phyloP scores from a whole-genome alignment of 2,797 vertebrate species.

The Taenioides sp. region DNA sequence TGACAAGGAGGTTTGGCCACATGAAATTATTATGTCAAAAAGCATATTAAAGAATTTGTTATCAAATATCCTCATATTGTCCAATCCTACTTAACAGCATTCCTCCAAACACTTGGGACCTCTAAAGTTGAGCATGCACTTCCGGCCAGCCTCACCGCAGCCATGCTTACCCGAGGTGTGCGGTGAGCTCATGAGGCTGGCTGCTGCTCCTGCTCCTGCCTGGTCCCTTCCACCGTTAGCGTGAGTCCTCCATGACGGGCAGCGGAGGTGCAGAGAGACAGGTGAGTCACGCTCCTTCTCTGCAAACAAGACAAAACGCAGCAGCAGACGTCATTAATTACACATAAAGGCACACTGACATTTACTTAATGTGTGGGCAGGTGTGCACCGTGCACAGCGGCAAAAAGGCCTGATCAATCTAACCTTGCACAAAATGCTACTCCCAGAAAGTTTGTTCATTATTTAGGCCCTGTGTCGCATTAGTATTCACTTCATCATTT shows the following conservation, averaged over 20 bases:
- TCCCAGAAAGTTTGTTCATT: constrained; percentile 11
- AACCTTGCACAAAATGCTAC: constrained; percentile 4
- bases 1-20: no score
- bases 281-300: constrained; percentile 21
- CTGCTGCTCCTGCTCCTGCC: constrained; percentile 12
- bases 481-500: constrained; percentile 2
- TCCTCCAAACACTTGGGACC: background rate
- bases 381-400: background rate
- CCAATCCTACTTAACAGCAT: background rate
- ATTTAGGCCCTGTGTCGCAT: constrained; percentile 3
- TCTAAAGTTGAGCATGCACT: background rate
- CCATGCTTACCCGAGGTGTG: constrained; percentile 64
- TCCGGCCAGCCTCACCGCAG: background rate
- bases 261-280: constrained; percentile 26
- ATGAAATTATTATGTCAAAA: no score
- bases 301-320: constrained; percentile 32
- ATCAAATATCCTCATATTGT: no score
- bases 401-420: background rate
- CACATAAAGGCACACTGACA: constrained; percentile 10
- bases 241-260: constrained; percentile 65
- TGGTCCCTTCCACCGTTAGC: constrained; percentile 21
- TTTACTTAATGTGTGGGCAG: constrained; percentile 14
- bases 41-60: no score
- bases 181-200: constrained; percentile 72
- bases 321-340: constrained; percentile 14